Conservation (phyloP, 1,140 invertebrate genomes). For the Trachymyrmex cornetzi region DNA sequence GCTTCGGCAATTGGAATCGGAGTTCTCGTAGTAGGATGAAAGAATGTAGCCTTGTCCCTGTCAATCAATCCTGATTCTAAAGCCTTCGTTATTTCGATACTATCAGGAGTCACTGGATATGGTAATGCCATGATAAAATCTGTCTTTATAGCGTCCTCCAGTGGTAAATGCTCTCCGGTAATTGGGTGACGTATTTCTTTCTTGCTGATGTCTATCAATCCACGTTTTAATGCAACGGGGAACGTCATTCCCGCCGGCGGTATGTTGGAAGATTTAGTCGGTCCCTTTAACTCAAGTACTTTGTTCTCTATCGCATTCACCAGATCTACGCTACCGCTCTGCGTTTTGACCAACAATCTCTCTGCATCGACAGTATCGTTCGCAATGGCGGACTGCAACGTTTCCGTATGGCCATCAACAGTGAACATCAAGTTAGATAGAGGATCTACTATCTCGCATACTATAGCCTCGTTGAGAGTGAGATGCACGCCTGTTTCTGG, state of each 20-base stretch:
- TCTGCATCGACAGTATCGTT: slow-evolving; percentile 92
- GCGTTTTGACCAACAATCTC: slow-evolving; percentile 90
- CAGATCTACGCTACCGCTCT: slow-evolving; percentile 89
- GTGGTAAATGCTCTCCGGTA: slow-evolving; percentile 90
- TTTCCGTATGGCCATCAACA: slow-evolving; percentile 89
- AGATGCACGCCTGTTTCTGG: slow-evolving; percentile 94
- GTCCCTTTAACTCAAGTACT: slow-evolving; percentile 87
- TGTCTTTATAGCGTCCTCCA: slow-evolving; percentile 92
- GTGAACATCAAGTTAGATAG: slow-evolving; percentile 86
- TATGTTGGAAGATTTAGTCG: slow-evolving; percentile 80
- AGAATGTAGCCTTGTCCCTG: slow-evolving; percentile 90
- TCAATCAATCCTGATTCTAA: slow-evolving; percentile 91
- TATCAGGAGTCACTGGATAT: slow-evolving; percentile 89
- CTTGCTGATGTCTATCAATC: slow-evolving; percentile 91
- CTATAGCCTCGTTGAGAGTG: slow-evolving; percentile 93
- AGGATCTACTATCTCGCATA: slow-evolving; percentile 95
- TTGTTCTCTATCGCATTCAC: slow-evolving; percentile 90
- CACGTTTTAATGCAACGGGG: slow-evolving; percentile 93
- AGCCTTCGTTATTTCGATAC: slow-evolving; percentile 90
- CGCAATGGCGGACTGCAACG: slow-evolving; percentile 93
- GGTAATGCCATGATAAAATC: slow-evolving; percentile 94
- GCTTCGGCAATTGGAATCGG: slow-evolving; percentile 91
- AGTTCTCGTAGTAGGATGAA: slow-evolving; percentile 90
- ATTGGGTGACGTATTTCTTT: slow-evolving; percentile 92
- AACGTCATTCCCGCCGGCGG: slow-evolving; percentile 92